Percentiles rank a stretch among this genome's conserved stretches.
Evolutionary conservation across 2,113 vertebrate genomes (phyloP).

Genomic region (Cyphomyrus plagiostoma): DNA sequence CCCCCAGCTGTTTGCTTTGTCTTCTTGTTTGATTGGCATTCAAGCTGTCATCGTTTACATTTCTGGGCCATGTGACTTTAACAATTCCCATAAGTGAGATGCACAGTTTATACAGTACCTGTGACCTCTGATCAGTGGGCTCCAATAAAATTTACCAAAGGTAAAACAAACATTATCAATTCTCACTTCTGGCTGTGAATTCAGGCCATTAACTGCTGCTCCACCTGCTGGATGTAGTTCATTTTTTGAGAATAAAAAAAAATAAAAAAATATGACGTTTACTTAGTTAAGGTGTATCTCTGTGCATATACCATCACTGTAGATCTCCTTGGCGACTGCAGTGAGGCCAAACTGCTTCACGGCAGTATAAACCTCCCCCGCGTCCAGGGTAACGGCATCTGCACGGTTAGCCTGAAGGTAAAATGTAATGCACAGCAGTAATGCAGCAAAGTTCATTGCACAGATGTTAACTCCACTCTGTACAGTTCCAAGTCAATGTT

Average conservation of each 20-base stretch:
- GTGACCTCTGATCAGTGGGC: not conserved
- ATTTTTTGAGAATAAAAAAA: not conserved
- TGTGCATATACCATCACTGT: constrained; percentile 61
- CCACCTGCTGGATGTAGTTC: not conserved
- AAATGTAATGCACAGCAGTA: not conserved
- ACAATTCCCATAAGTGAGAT: not conserved
- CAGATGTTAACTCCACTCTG: not conserved
- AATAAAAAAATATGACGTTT: not conserved
- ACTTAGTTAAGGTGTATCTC: not conserved
- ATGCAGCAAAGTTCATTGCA: not conserved
- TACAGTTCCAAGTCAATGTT: not conserved
- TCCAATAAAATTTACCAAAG: not conserved
- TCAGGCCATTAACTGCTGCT: not conserved
- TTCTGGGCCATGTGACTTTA: not conserved
- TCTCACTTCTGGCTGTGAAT: not conserved
- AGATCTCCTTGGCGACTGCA: constrained; percentile 75
- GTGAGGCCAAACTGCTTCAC: constrained; percentile 73
- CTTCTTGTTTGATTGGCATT: not conserved
- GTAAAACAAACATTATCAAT: not conserved
- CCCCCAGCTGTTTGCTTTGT: not conserved
- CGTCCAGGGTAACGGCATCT: constrained; percentile 74
- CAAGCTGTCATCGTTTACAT: not conserved
- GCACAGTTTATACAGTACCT: not conserved
- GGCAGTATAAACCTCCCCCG: constrained; percentile 82
- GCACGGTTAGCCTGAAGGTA: constrained; percentile 72